Percentiles rank a stretch among this genome's conserved stretches.
Evolutionary conservation across 2,888 invertebrate species (phyloP).

Genomic region (Globia sparganii): DNA sequence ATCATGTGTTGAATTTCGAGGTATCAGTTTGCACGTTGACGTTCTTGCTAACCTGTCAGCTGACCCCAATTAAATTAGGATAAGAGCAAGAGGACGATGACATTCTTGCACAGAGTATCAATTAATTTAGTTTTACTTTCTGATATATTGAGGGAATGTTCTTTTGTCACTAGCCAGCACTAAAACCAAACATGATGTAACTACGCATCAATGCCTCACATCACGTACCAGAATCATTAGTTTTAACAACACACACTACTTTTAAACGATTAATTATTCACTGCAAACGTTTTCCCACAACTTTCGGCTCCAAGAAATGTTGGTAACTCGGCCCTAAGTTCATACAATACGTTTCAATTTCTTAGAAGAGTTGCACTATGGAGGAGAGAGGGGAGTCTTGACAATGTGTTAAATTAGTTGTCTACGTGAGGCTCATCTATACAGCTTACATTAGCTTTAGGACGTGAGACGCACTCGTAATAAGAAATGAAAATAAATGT

Average conservation of each 20-base stretch:
- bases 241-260: slow-evolving; percentile 48
- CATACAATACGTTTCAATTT: slow-evolving; percentile 75
- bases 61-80: not conserved
- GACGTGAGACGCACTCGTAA: slow-evolving; percentile 69
- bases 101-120: not conserved
- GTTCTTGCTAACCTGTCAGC: too few relatives aligned
- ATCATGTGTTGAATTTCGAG: too few relatives aligned
- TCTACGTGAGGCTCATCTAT: slow-evolving; percentile 81
- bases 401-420: slow-evolving; percentile 84
- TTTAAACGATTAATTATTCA: slow-evolving; percentile 58
- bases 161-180: not conserved
- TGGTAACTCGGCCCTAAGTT: slow-evolving; percentile 40
- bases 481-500: slow-evolving; percentile 61
- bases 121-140: not conserved
- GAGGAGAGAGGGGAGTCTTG: slow-evolving; percentile 68
- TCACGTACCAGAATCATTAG: slow-evolving; percentile 51
- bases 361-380: slow-evolving; percentile 72
- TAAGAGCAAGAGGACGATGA: not conserved
- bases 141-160: not conserved
- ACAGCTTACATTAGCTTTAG: slow-evolving; percentile 70
- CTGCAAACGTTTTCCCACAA: slow-evolving; percentile 43
- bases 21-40: too few relatives aligned
- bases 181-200: slow-evolving; percentile 32
- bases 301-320: slow-evolving; percentile 47
- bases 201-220: slow-evolving; percentile 17